Base-by-base conservation (phyloP, 2,797 vertebrate species). In the Acanthurus lineatus region DNA sequence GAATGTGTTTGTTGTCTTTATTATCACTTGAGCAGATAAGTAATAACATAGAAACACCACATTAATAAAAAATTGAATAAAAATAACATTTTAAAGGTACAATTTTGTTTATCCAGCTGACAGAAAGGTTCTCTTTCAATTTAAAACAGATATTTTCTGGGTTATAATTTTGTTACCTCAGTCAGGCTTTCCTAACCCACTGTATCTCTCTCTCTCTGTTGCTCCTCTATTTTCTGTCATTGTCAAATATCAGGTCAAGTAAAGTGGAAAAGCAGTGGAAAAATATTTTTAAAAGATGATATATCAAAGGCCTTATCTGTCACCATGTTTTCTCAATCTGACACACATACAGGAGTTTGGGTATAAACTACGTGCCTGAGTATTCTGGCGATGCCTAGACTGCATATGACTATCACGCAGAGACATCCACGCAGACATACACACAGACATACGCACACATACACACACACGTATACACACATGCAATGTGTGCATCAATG, bases 351-450 rank as follows among this genome's bases (percentile, higher is more conserved):
- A 79, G 61, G 63, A 84, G 75, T 90, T 82, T 85, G 77, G 75
- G 69, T 84, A 79, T 69, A 64, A 81, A 89, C 73, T 85, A 77
- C 6, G 51, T 79, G 65, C 66, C 64, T 79, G 63, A 59, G 90
- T 88, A 88, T 83, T 91, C 86, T 89, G 90, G 89, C 88, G 0
- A 87, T 75, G 91, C 89, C 91, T 76, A 14, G 89, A 90, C 89
- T 90, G 88, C 59, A 86, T 90, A 88, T 91, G 90, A 91, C 86
- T 88, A 91, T 87, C 81, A 89, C 66, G 9, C 73, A 42, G 28
- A 32, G 28, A 32, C 28, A 32, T 32, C 28, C 28, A 32, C 28
- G 28, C 28, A 32, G 28, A 84, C 63, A 57, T n/a, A 69, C 72
- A 82, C 38, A 78, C 76, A 60, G 72, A 65, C 77, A 68, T 28